Percentiles rank a stretch among this genome's conserved stretches.
phyloP scores from a whole-genome alignment of 1,140 invertebrate genomes.

The Kradibia gibbosae region DNA sequence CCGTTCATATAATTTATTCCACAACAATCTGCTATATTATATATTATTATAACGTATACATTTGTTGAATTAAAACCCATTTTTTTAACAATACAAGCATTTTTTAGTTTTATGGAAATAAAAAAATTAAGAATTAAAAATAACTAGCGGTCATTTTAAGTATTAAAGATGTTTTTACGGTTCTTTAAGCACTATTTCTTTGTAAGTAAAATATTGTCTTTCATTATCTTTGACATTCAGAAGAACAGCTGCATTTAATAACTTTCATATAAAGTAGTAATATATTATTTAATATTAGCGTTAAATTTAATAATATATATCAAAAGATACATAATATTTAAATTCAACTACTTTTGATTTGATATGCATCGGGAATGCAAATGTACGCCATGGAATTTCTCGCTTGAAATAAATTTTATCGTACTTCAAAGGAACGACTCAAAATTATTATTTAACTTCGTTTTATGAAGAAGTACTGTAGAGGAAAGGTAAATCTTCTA shows the following conservation, averaged over 20 bases:
- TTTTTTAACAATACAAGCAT: background rate
- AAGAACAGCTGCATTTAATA: background rate
- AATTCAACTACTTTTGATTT: background rate
- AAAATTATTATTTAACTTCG: no score
- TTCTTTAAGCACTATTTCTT: slow-evolving; percentile 7
- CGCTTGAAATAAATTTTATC: background rate
- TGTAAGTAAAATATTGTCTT: slow-evolving; percentile 7
- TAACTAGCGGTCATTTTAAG: background rate
- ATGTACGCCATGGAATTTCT: background rate
- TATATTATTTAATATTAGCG: slow-evolving; percentile 12
- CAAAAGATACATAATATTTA: background rate
- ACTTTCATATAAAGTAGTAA: background rate
- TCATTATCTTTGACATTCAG: background rate
- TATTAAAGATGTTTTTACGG: background rate
- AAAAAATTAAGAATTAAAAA: background rate
- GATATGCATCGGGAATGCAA: background rate
- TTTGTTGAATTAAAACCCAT: background rate
- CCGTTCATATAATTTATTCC: background rate
- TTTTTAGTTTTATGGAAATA: background rate
- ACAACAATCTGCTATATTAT: background rate
- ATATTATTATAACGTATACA: background rate
- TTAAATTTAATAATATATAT: background rate
- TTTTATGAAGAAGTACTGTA: no score
- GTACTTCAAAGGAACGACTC: no score
- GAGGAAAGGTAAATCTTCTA: no score